A percentile compares a stretch with the other conserved stretches of the same genome.
These are phyloP conservation scores for Philonicus albiceps DNA, from an alignment of 2,888 invertebrate genomes.

Conservation along the genomic window DNA sequence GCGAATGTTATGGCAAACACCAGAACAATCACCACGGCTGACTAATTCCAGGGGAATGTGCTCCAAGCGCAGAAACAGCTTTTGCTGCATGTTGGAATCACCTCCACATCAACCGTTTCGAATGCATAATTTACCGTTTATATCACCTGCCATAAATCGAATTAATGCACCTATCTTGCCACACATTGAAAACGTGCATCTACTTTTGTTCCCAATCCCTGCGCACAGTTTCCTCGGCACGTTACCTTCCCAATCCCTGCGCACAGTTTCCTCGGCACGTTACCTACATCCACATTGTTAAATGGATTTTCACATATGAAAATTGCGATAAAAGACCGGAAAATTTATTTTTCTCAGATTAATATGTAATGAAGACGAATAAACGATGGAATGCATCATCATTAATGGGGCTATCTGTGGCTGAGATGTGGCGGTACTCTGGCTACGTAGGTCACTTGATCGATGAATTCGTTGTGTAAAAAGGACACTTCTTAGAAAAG, in stretches of 20 bases:
- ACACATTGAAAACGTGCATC: background rate
- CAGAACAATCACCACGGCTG: background rate
- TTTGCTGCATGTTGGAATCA: background rate
- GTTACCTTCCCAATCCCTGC: background rate
- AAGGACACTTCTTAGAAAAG: background rate
- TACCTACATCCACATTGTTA: background rate
- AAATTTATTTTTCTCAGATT: constrained; percentile 19
- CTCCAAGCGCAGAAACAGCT: background rate
- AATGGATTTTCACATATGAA: constrained; percentile 9
- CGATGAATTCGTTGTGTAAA: background rate
- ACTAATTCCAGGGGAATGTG: background rate
- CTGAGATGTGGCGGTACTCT: background rate
- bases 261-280: background rate
- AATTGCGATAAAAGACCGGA: background rate
- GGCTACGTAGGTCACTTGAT: background rate
- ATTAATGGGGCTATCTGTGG: background rate
- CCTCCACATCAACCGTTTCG: background rate
- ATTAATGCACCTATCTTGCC: background rate
- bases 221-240: background rate
- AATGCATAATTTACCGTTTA: background rate
- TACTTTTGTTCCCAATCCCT: background rate
- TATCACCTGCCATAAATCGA: background rate
- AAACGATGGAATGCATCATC: background rate
- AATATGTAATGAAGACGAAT: background rate
- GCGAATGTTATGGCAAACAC: background rate